Base-by-base conservation (phyloP, 2,797 vertebrate species). In the Phyllotis vaccarum region DNA sequence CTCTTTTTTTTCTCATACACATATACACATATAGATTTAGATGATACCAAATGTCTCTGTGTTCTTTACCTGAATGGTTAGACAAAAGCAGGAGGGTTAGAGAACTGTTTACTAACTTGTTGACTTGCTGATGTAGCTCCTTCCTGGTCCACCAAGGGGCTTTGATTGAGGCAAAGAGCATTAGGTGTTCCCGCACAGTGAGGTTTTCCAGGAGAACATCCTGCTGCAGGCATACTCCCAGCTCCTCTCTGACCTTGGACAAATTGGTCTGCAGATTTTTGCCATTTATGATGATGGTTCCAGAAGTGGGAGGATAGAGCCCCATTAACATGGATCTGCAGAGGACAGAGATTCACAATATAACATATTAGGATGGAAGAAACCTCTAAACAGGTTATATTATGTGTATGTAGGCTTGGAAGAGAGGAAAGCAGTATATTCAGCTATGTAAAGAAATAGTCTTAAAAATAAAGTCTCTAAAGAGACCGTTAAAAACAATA, bases 201-300 rank as follows among this genome's bases (percentile, higher is more conserved):
- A 99, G 97, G 0, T 8, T n/a, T n/a, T 97, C 94, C n/a, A 99
- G 97, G 13, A 99, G 97, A 60, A 99, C 96, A 5, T 98, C 96
- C 5, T 95, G 94, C 96, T 99, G 98, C 0, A 86, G 98, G 72
- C 98, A 99, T n/a, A 98, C 98, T 1, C 98, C 98, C 72, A 99
- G 88, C 96, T 98, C 98, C 22, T 29, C 92, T 54, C 98, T 96
- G 91, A 98, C 94, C 34, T 92, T 56, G 34, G 96, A 34, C 80
- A 97, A 34, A 37, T 99, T 98, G 0, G 97, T 98, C 72, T 93
- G 86, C n/a, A 98, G 98, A 90, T 98, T 96, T 96, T 93, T 98
- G 70, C 98, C 98, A 29, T 98, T 96, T 75, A 99, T 12, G 24
- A 97, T 85, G 89, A 99, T 88, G 58, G 92, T 97, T 8, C 98